A percentile compares a stretch with the other conserved stretches of the same genome.
These are phyloP conservation scores for Odontothrips loti DNA, from an alignment of 2,888 invertebrate genomes.

Conservation along the genomic window DNA sequence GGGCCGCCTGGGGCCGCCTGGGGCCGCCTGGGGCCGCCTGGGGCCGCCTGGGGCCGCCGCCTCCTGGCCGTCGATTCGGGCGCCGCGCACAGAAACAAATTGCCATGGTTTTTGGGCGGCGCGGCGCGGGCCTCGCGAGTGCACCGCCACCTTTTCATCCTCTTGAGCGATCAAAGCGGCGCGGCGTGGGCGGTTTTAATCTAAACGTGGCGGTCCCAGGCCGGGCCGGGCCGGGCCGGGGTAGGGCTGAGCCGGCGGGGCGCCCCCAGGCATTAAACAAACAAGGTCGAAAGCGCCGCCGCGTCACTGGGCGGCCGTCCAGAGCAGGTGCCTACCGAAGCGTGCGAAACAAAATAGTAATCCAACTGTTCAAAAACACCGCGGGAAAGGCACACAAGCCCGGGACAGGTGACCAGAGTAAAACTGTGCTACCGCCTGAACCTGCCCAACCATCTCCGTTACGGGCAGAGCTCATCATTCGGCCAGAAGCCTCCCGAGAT, in stretches of 20 bases:
- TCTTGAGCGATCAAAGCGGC: constrained; percentile 21
- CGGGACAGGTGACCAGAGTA: too few relatives aligned
- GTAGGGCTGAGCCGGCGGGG: background rate
- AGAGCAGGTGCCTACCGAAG: background rate
- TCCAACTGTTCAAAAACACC: too few relatives aligned
- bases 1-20: too few relatives aligned
- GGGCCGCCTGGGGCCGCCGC: too few relatives aligned
- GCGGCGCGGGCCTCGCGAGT: background rate
- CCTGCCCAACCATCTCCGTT: too few relatives aligned
- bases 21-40: too few relatives aligned
- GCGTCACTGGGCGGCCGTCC: background rate
- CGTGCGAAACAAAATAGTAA: too few relatives aligned
- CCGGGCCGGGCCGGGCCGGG: background rate
- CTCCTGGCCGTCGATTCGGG: background rate
- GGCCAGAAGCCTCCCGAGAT: too few relatives aligned
- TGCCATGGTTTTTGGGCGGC: background rate
- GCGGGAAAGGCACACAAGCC: too few relatives aligned
- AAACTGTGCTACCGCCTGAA: too few relatives aligned
- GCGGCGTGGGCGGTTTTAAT: background rate
- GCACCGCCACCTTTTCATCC: constrained; percentile 19
- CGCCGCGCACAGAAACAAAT: background rate
- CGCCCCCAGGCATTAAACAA: background rate
- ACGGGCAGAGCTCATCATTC: too few relatives aligned
- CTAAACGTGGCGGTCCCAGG: background rate
- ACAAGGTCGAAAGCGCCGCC: background rate